Evolutionary conservation across 2,888 invertebrate species (phyloP).

Genomic region (Noctua pronuba): DNA sequence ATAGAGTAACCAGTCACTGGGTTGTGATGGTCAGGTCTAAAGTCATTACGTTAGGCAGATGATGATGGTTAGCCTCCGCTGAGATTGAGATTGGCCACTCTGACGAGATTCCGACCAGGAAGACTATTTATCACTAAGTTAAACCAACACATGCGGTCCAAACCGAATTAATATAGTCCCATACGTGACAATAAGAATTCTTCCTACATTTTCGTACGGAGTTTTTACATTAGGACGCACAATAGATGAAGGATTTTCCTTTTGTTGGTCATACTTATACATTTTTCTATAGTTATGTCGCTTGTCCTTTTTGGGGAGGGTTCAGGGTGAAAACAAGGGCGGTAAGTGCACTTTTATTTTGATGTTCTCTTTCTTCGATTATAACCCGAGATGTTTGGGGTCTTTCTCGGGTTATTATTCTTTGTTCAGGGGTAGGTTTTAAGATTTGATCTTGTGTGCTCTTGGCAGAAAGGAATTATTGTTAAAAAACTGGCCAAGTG

Average conservation of each 20-base stretch:
- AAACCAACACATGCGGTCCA: constrained; percentile 27
- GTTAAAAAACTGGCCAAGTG: background rate
- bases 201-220: constrained; percentile 39
- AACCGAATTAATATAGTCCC: constrained; percentile 49
- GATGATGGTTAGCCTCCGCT: too few species aligned
- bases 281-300: constrained; percentile 43
- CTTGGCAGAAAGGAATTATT: constrained; percentile 6
- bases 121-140: background rate
- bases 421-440: constrained; percentile 34
- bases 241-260: constrained; percentile 49
- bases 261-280: constrained; percentile 47
- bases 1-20: too few species aligned
- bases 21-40: too few species aligned
- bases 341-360: constrained; percentile 62
- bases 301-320: constrained; percentile 38
- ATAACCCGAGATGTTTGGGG: constrained; percentile 29
- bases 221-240: constrained; percentile 59
- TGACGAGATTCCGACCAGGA: too few species aligned
- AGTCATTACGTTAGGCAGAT: too few species aligned
- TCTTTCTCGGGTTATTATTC: constrained; percentile 27
- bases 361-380: constrained; percentile 43
- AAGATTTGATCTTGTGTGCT: constrained; percentile 16
- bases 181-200: constrained; percentile 60
- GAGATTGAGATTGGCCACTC: too few species aligned
- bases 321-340: constrained; percentile 43